These are phyloP conservation scores for Taphrorychus bicolor DNA, from an alignment of 2,888 invertebrate species.

Conservation along the genomic window DNA sequence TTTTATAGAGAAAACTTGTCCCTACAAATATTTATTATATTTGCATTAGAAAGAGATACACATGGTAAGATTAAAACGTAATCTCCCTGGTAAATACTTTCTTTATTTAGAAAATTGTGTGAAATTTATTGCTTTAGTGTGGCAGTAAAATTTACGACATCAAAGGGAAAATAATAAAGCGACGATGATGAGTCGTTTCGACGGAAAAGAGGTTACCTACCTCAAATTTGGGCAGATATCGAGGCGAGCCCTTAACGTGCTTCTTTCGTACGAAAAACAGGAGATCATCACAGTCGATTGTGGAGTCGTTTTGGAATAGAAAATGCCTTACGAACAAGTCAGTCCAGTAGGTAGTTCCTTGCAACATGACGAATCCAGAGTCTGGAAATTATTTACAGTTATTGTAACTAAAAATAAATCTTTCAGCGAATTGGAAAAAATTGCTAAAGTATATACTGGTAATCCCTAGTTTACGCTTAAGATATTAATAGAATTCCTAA, in stretches of 20 bases:
- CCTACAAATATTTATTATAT: conserved; percentile 17
- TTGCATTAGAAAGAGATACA: conserved; percentile 19
- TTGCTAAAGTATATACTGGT: too few species aligned
- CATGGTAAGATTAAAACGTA: conserved; percentile 22
- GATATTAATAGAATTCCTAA: too few species aligned
- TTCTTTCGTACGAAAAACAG: conserved; percentile 95
- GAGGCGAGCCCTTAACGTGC: conserved; percentile 85
- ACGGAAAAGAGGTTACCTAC: conserved; percentile 63
- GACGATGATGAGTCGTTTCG: too few species aligned
- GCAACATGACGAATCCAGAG: conserved; percentile 89
- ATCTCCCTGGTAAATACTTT: conserved; percentile 28
- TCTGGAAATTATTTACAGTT: too few species aligned
- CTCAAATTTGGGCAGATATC: conserved; percentile 90
- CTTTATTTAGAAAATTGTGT: conserved; percentile 30
- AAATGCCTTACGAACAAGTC: conserved; percentile 94
- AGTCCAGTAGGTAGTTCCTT: conserved; percentile 95
- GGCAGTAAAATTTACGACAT: conserved; percentile 30
- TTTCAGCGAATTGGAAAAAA: too few species aligned
- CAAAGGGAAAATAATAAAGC: neutral
- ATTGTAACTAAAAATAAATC: too few species aligned
- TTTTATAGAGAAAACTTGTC: too few species aligned
- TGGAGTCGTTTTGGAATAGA: conserved; percentile 86
- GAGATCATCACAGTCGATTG: conserved; percentile 92
- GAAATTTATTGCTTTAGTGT: conserved; percentile 35
- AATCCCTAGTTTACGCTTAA: too few species aligned